Percentiles rank a stretch among this genome's conserved stretches.
phyloP scores from a whole-genome alignment of 2,888 invertebrate species.

The Harmothoe impar region DNA sequence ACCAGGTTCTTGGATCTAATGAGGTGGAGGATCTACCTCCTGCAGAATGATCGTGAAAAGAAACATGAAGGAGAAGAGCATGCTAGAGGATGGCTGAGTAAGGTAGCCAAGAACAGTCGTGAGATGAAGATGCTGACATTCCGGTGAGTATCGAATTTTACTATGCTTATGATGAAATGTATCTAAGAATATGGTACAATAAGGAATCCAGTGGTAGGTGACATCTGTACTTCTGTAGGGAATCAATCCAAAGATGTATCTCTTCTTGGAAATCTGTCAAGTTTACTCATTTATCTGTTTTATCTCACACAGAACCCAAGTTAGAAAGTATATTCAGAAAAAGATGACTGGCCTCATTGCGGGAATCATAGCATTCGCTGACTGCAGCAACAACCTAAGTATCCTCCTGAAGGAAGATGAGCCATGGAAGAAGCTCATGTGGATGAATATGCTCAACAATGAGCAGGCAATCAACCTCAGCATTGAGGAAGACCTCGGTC shows the following conservation, averaged over 20 bases:
- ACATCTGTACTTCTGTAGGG: no score
- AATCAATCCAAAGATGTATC: no score
- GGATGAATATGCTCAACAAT: conserved; percentile 73
- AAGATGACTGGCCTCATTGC: conserved; percentile 78
- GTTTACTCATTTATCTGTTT: no score
- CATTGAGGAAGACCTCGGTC: not conserved
- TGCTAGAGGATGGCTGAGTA: not conserved
- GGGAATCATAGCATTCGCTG: conserved; percentile 76
- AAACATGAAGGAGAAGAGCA: not conserved
- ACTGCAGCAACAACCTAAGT: conserved; percentile 78
- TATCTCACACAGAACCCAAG: not conserved
- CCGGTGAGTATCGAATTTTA: not conserved
- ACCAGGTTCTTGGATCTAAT: not conserved
- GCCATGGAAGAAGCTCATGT: conserved; percentile 72
- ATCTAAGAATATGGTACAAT: no score
- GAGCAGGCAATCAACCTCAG: conserved; percentile 69
- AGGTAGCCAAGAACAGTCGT: not conserved
- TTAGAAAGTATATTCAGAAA: conserved; percentile 74
- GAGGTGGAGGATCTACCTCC: conserved; percentile 69
- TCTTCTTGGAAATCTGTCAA: no score
- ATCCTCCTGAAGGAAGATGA: conserved; percentile 68
- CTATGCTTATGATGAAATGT: no score
- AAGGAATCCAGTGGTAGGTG: no score
- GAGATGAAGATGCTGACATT: conserved; percentile 2
- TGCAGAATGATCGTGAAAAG: conserved; percentile 75